Percentiles rank a stretch among this genome's conserved stretches.
Evolutionary conservation across 2,113 vertebrate genomes (phyloP).

Genomic region (Micronycteris hirsuta): DNA sequence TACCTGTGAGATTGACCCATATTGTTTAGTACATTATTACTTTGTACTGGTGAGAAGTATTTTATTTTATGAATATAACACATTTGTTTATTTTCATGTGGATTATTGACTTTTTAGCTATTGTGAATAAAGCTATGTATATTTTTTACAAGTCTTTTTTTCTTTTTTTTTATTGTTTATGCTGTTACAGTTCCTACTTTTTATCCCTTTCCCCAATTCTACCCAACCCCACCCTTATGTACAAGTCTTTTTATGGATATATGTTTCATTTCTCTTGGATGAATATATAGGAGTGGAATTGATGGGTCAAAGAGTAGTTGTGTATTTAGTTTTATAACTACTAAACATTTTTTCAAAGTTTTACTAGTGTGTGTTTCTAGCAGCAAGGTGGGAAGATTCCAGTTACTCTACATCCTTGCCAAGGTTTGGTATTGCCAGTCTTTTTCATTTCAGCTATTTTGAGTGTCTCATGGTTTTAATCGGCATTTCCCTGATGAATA

Average conservation of each 20-base stretch:
- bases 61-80: background rate
- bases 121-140: background rate
- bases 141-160: background rate
- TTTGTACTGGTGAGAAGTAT: background rate
- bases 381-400: background rate
- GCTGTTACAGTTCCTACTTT: no score
- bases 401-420: background rate
- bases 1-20: background rate
- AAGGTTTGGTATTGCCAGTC: background rate
- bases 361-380: background rate
- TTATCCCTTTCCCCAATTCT: no score
- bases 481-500: background rate
- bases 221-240: no score
- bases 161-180: no score
- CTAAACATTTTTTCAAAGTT: background rate
- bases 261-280: background rate
- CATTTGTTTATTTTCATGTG: background rate
- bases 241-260: background rate
- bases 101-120: background rate
- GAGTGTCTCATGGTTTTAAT: conserved; percentile 3
- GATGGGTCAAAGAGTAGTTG: background rate
- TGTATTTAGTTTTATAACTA: background rate
- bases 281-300: background rate
- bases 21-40: background rate
- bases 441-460: background rate